Evolutionary conservation across 2,888 invertebrate species (phyloP).

Genomic region (Pachycephus smyrnensis): DNA sequence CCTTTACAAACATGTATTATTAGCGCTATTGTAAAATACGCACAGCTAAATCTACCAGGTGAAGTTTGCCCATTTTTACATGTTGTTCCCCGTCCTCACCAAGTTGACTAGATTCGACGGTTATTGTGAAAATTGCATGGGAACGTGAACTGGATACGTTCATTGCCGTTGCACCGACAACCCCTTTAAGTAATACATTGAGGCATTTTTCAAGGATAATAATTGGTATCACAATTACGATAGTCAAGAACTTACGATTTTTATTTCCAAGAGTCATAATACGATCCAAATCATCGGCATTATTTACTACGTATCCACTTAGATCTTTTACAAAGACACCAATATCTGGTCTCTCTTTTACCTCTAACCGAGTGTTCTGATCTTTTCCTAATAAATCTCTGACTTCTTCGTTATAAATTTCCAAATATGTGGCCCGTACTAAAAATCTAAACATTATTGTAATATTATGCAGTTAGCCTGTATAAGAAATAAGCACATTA

Average conservation of each 20-base stretch:
- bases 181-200: slow-evolving; percentile 66
- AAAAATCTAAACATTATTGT: slow-evolving; percentile 77
- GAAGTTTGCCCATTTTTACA: slow-evolving; percentile 95
- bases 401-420: slow-evolving; percentile 99
- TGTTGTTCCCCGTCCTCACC: slow-evolving; percentile 86
- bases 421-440: slow-evolving; percentile 96
- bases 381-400: slow-evolving; percentile 93
- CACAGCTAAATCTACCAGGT: slow-evolving; percentile 96
- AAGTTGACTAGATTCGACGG: slow-evolving; percentile 93
- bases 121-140: slow-evolving; percentile 98
- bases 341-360: slow-evolving; percentile 95
- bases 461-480: slow-evolving; percentile 11
- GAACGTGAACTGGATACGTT: slow-evolving; percentile 96
- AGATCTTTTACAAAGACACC: slow-evolving; percentile 99
- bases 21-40: slow-evolving; percentile 55
- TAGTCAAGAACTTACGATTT: slow-evolving; percentile 75
- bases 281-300: slow-evolving; percentile 93
- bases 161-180: slow-evolving; percentile 95
- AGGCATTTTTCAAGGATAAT: slow-evolving; percentile 6
- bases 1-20: slow-evolving; percentile 38
- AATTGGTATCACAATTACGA: neutral
- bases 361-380: slow-evolving; percentile 86
- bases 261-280: slow-evolving; percentile 97
- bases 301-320: slow-evolving; percentile 97
- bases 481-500: neutral